Evolutionary conservation across 2,113 vertebrate species (phyloP).

Genomic region (Asarcornis scutulata): DNA sequence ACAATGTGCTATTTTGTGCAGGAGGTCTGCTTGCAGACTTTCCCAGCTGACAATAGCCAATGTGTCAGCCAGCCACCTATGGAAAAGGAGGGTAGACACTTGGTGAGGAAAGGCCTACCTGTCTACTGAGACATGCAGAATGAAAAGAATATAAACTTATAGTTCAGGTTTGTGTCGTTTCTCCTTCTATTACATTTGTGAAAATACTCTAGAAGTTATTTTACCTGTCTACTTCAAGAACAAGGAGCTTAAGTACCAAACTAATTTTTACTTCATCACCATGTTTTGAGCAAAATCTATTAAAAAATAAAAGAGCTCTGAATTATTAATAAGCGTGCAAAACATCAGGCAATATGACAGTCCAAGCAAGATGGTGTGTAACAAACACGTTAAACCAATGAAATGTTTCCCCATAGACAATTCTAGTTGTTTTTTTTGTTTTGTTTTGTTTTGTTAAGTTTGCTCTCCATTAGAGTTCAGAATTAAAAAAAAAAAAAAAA

Average conservation of each 20-base stretch:
- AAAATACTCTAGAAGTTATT: conserved; percentile 39
- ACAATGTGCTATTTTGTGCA: background rate
- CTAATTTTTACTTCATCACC: too few species aligned
- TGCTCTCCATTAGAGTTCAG: background rate
- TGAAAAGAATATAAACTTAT: background rate
- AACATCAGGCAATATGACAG: background rate
- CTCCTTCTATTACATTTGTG: background rate
- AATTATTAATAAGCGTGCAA: background rate
- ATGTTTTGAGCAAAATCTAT: background rate
- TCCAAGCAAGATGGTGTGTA: background rate
- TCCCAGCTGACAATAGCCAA: accelerated
- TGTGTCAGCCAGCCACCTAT: accelerated
- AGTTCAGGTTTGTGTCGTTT: background rate
- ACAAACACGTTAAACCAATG: background rate
- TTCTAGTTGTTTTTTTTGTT: background rate
- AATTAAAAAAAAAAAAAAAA: background rate
- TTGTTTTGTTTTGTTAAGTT: background rate
- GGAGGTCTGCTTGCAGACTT: background rate
- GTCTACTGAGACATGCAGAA: background rate
- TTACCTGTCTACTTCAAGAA: conserved; percentile 29
- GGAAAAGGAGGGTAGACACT: background rate
- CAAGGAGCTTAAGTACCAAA: background rate
- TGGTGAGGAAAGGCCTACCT: background rate
- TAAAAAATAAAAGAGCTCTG: background rate
- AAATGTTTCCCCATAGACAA: background rate